Evolutionary conservation across 2,888 invertebrate genomes (phyloP).

Genomic region (Pachliopta kotzebuea): DNA sequence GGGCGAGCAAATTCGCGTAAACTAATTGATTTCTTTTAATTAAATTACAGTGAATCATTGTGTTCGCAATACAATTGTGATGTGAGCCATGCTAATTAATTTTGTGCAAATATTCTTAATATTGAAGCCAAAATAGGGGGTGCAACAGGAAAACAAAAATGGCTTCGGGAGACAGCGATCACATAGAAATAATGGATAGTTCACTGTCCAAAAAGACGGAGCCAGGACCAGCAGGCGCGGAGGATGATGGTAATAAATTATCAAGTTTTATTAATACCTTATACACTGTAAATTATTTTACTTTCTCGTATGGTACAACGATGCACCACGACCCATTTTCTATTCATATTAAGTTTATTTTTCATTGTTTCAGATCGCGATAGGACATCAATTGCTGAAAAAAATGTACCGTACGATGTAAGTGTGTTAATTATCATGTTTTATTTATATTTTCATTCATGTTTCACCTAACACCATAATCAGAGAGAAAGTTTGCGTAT

Average conservation of each 20-base stretch:
- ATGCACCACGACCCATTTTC: constrained; percentile 41
- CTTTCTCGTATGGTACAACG: constrained; percentile 38
- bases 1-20: constrained; percentile 73
- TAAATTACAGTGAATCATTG: constrained; percentile 76
- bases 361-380: constrained; percentile 79
- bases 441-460: constrained; percentile 49
- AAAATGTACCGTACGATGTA: constrained; percentile 82
- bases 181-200: constrained; percentile 88
- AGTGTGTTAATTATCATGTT: constrained; percentile 59
- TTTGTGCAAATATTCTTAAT: constrained; percentile 56
- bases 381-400: constrained; percentile 81
- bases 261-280: constrained; percentile 56
- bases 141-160: constrained; percentile 80
- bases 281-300: constrained; percentile 39
- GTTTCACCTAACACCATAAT: constrained; percentile 32
- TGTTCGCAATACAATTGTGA: constrained; percentile 67
- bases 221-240: constrained; percentile 80
- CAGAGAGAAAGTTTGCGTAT: constrained; percentile 44
- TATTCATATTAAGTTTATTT: constrained; percentile 48
- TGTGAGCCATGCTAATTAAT: constrained; percentile 72
- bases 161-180: constrained; percentile 92
- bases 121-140: constrained; percentile 72
- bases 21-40: constrained; percentile 78
- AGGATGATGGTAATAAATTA: constrained; percentile 79
- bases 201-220: constrained; percentile 82